Evolutionary conservation across 2,113 vertebrate genomes (phyloP), one percentile per base, ranked within the genome.

Genomic region (Phodopus roborovskii): DNA sequence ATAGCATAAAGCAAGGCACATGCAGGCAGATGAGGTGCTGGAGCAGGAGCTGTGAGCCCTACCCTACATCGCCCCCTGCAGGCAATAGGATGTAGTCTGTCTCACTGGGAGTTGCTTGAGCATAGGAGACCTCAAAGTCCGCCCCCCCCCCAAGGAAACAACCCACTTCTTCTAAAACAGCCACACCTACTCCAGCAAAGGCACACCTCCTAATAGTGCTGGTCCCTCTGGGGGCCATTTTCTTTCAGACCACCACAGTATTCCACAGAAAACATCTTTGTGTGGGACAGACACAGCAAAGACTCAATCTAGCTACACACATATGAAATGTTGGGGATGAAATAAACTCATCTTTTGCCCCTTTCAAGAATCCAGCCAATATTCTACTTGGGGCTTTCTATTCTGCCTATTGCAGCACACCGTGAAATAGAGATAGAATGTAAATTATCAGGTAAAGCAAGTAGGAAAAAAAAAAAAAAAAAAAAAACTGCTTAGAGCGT

Each of bases 401-500:
- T 77, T 26, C 84, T 90, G 28, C 75, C 24, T 89, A 81, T 87
- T 93, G 84, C 58, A 92, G 88, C 45, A 92, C 64, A 64, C 36
- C 66, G 15, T 71, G 83, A 84, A 83, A 48, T 79, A 58, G 74
- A 96, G 79, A 90, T 28, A 2, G n/a, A 42, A 97, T 84, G 79
- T 28, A 94, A 96, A 94, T 95, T 89, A 90, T 66, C 87, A 95
- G 58, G 73, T 94, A 22, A 95, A 95, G 42, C 77, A 86, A 88
- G 45, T 30, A 91, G 50, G 92, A 71, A 88, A 88, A 70, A 89
- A 62, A 86, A 45, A 45, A 45, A 45, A 45, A 45, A 45, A 45
- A 45, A 45, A 45, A n/a, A n/a, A n/a, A n/a, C n/a, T 15, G n/a
- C 11, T 39, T 90, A 42, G 28, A 36, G 75, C 75, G 15, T 66